Percentiles rank a stretch among this genome's conserved stretches.
Conservation (phyloP, 1,140 invertebrate genomes). For the Atopsyche davidsoni region DNA sequence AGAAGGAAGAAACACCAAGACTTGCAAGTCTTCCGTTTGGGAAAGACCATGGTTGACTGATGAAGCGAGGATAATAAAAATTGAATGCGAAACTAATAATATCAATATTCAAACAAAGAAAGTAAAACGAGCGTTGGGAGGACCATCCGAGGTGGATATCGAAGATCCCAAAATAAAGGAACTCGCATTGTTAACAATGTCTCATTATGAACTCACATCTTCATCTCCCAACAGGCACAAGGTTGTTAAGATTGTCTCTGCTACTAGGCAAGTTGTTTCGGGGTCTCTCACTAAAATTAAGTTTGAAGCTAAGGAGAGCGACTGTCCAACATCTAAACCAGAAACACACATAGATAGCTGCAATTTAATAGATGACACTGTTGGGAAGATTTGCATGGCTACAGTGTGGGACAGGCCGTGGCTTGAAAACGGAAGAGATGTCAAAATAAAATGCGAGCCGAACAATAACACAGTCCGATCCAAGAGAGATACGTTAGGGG, state of each 20-base stretch:
- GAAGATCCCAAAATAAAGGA: conserved; percentile 31
- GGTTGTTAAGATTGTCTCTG: conserved; percentile 34
- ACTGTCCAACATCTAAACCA: conserved; percentile 40
- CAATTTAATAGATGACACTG: conserved; percentile 36
- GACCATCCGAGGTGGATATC: conserved; percentile 22
- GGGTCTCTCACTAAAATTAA: conserved; percentile 31
- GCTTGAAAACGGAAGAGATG: conserved; percentile 47
- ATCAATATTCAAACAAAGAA: background rate
- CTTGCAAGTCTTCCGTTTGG: conserved; percentile 49
- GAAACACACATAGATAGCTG: conserved; percentile 36
- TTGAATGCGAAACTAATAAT: conserved; percentile 17
- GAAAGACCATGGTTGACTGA: conserved; percentile 50
- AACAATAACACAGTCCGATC: conserved; percentile 31
- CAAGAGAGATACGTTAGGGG: background rate
- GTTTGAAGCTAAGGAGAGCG: conserved; percentile 41
- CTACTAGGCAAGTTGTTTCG: conserved; percentile 30
- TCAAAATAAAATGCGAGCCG: conserved; percentile 47
- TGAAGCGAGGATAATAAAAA: conserved; percentile 17
- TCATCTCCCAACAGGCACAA: conserved; percentile 31
- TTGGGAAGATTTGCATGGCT: conserved; percentile 47
- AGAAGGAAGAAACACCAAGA: conserved; percentile 26
- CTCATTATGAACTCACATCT: conserved; percentile 30
- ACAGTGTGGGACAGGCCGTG: conserved; percentile 56
- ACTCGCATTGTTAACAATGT: conserved; percentile 35
- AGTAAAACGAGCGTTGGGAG: conserved; percentile 2